Percentiles rank a stretch among this genome's conserved stretches.
Evolutionary conservation across 2,888 invertebrate species (phyloP).

Genomic region (Cosmia trapezina): DNA sequence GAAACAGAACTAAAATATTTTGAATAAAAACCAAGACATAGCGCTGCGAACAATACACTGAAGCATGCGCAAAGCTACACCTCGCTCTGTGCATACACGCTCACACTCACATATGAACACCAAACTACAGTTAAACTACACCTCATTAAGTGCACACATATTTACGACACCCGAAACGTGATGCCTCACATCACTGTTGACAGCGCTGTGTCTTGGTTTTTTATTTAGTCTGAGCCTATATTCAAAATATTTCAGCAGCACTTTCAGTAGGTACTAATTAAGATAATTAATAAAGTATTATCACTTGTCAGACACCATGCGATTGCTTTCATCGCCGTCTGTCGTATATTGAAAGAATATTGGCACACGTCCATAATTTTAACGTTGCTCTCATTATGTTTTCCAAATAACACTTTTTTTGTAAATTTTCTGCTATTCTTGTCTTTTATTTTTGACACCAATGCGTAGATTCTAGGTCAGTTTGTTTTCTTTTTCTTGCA

Average conservation of each 20-base stretch:
- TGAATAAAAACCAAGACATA: no score
- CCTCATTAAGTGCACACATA: no score
- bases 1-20: no score
- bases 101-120: no score
- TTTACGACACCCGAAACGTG: no score
- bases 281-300: constrained; percentile 37
- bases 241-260: background rate
- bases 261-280: constrained; percentile 17
- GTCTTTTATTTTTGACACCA: constrained; percentile 11
- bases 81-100: no score
- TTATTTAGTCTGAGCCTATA: no score
- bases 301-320: constrained; percentile 13
- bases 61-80: no score
- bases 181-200: no score
- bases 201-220: no score
- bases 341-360: constrained; percentile 43
- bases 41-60: no score
- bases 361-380: constrained; percentile 46
- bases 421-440: constrained; percentile 28
- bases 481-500: constrained; percentile 13
- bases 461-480: background rate
- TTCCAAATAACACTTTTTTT: constrained; percentile 33
- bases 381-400: constrained; percentile 40
- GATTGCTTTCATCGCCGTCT: constrained; percentile 42
- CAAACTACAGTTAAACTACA: no score